phyloP scores from a whole-genome alignment of 2,797 vertebrate genomes.

The Pangasius sanitwongsei region DNA sequence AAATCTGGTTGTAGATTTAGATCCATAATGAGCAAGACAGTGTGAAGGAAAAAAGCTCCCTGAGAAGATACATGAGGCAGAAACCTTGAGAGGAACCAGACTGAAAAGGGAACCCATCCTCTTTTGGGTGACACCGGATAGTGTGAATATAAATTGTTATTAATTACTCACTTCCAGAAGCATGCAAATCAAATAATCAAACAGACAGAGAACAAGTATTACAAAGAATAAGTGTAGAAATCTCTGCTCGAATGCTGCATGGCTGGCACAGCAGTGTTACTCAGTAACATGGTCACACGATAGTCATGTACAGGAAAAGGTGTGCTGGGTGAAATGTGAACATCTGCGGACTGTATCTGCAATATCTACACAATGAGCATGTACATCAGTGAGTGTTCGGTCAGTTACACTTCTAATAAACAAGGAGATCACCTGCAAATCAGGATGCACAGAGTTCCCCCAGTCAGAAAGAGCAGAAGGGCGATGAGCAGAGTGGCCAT shows the following conservation, averaged over 20 bases:
- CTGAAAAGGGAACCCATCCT: too few species aligned
- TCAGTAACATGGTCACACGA: background rate
- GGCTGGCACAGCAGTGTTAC: background rate
- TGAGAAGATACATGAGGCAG: too few species aligned
- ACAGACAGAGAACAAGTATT: background rate
- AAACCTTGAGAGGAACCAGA: too few species aligned
- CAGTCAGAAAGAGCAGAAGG: constrained; percentile 63
- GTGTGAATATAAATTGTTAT: background rate
- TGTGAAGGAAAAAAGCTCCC: background rate
- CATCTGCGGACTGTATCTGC: background rate
- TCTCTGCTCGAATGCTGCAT: background rate
- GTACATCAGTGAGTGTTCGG: background rate
- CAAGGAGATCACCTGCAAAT: constrained; percentile 71
- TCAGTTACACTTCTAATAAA: background rate
- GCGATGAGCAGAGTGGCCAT: constrained; percentile 74
- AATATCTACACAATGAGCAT: background rate
- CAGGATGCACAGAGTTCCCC: constrained; percentile 53
- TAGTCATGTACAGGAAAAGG: background rate
- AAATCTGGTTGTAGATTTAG: too few species aligned
- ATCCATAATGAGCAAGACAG: background rate
- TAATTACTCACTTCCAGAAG: background rate
- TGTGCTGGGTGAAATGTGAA: background rate
- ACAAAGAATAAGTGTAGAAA: background rate
- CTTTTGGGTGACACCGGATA: too few species aligned
- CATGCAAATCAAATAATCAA: background rate